phyloP scores from a whole-genome alignment of 1,140 invertebrate genomes.

The Aethina tumida region DNA sequence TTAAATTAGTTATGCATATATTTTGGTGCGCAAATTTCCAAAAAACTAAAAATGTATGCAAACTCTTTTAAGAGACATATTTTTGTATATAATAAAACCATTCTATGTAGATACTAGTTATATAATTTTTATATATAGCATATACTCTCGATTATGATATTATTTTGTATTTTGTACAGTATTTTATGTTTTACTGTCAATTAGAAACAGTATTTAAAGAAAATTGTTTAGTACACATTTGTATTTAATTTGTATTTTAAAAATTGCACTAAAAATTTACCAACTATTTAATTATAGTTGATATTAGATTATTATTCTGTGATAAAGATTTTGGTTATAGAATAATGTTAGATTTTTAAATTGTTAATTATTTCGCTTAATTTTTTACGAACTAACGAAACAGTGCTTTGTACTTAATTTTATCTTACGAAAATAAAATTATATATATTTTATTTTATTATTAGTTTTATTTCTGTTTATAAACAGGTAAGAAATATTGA shows the following conservation, averaged over 20 bases:
- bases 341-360: constrained; percentile 1
- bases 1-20: too few relatives aligned
- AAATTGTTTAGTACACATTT: constrained; percentile 1
- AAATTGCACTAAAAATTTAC: constrained; percentile 1
- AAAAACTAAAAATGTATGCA: too few relatives aligned
- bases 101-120: too few relatives aligned
- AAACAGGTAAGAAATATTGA: too few relatives aligned
- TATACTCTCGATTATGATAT: too few relatives aligned
- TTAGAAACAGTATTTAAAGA: background rate
- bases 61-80: too few relatives aligned
- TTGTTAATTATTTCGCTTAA: constrained; percentile 1
- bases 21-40: too few relatives aligned
- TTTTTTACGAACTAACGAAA: constrained; percentile 7
- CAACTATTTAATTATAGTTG: background rate
- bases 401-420: constrained; percentile 11
- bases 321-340: constrained; percentile 8
- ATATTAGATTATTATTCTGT: constrained; percentile 9
- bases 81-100: too few relatives aligned
- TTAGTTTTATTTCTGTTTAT: too few relatives aligned
- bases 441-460: too few relatives aligned
- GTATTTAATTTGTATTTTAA: background rate
- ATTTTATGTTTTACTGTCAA: background rate
- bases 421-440: constrained; percentile 6
- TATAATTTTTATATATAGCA: too few relatives aligned
- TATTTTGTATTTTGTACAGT: background rate